A percentile compares a stretch with the other conserved stretches of the same genome.
Evolutionary conservation across 2,888 invertebrate species (phyloP).

Genomic region (Eilema sororculum): DNA sequence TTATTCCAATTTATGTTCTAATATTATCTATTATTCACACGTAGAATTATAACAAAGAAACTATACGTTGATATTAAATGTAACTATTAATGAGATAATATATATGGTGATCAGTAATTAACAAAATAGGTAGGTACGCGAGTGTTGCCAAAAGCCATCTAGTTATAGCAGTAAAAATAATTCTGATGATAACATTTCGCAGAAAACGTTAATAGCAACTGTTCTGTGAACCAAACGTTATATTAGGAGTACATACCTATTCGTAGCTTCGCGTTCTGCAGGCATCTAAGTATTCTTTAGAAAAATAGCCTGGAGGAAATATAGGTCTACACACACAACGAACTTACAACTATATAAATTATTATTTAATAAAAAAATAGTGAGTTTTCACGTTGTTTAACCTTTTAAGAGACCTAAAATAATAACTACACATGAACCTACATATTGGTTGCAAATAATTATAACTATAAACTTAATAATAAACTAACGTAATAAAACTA

Average conservation of each 20-base stretch:
- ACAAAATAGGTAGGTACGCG: neutral
- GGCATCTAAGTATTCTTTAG: too few relatives aligned
- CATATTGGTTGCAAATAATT: neutral
- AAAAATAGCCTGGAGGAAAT: too few relatives aligned
- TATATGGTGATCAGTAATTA: neutral
- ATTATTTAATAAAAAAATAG: neutral
- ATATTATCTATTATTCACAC: too few relatives aligned
- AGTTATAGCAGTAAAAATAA: slow-evolving; percentile 56
- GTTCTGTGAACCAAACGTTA: slow-evolving; percentile 60
- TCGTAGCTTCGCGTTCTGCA: too few relatives aligned
- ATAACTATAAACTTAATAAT: too few relatives aligned
- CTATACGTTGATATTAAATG: neutral
- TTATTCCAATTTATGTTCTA: too few relatives aligned
- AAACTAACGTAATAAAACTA: too few relatives aligned
- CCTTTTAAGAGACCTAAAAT: neutral
- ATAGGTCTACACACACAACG: too few relatives aligned
- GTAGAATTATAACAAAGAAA: too few relatives aligned
- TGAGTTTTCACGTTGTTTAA: neutral
- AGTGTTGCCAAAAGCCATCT: slow-evolving; percentile 48
- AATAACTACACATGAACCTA: neutral
- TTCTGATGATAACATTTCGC: slow-evolving; percentile 59
- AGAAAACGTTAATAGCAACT: slow-evolving; percentile 67
- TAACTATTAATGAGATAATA: neutral
- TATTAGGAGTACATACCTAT: slow-evolving; percentile 30
- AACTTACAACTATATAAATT: neutral